phyloP scores from a whole-genome alignment of 2,797 vertebrate species.

The Danio choprae region DNA sequence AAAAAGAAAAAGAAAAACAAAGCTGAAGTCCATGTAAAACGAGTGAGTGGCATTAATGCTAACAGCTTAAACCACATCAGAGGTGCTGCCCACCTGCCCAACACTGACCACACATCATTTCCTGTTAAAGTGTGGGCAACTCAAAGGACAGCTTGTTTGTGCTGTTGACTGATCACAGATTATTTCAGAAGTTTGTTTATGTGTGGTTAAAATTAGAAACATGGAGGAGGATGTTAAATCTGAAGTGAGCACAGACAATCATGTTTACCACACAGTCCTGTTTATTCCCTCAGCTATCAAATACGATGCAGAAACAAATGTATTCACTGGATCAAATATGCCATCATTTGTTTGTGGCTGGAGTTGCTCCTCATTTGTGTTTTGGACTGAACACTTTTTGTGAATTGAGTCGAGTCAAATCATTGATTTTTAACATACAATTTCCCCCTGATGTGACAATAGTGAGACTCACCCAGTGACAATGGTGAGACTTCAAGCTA shows the following conservation, averaged over 20 bases:
- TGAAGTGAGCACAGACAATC: neutral
- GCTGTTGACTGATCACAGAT: conserved; percentile 22
- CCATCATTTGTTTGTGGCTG: neutral
- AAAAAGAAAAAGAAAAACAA: neutral
- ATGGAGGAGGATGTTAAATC: conserved; percentile 19
- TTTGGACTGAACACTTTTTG: neutral
- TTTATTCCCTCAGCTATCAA: conserved; percentile 1
- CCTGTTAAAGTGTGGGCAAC: conserved; percentile 28
- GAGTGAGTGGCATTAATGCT: conserved; percentile 44
- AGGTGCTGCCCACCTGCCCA: conserved; percentile 44
- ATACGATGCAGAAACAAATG: neutral
- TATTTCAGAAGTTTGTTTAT: conserved; percentile 19
- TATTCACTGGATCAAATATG: conserved; percentile 7
- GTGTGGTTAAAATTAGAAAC: conserved; percentile 8
- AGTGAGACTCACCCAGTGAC: too few relatives aligned
- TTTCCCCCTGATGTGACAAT: too few relatives aligned
- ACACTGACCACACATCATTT: conserved; percentile 38
- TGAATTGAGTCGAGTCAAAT: neutral
- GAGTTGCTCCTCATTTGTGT: neutral
- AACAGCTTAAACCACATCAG: conserved; percentile 53
- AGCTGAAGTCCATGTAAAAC: conserved; percentile 5
- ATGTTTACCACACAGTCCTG: conserved; percentile 18
- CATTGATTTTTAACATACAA: neutral
- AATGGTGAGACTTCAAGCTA: too few relatives aligned
- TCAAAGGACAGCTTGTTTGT: conserved; percentile 23